Conservation (phyloP, 2,888 invertebrate species). For the Lycophotia porphyrea region DNA sequence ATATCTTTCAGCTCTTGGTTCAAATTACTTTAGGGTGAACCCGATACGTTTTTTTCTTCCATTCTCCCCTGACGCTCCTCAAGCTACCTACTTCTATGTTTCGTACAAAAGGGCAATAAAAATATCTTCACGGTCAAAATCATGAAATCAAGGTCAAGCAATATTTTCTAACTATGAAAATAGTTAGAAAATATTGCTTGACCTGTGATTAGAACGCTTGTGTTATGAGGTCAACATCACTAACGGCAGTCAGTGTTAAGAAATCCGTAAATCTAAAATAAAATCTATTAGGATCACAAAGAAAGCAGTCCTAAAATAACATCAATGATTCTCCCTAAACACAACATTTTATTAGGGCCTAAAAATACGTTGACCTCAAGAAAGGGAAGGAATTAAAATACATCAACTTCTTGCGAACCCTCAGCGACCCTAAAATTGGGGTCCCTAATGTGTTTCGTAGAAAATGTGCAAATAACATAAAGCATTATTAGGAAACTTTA, state of each 20-base stretch:
- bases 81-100: no score
- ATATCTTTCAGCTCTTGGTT: no score
- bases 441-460: slow-evolving; percentile 38
- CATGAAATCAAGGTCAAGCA: no score
- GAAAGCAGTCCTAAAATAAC: slow-evolving; percentile 21
- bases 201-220: no score
- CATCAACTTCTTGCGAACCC: slow-evolving; percentile 13
- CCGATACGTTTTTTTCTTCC: no score
- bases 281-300: not conserved
- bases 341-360: slow-evolving; percentile 8
- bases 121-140: no score
- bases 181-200: not conserved
- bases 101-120: not conserved
- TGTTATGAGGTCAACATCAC: no score
- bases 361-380: slow-evolving; percentile 27
- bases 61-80: not conserved
- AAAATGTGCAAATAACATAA: slow-evolving; percentile 58
- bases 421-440: slow-evolving; percentile 17
- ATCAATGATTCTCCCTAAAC: slow-evolving; percentile 4
- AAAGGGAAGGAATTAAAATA: slow-evolving; percentile 31
- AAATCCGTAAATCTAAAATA: not conserved
- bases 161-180: no score
- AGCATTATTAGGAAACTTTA: slow-evolving; percentile 48
- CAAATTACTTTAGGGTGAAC: no score
- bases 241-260: not conserved